Base-by-base conservation (phyloP, 2,113 vertebrate genomes). In the Antennarius striatus region DNA sequence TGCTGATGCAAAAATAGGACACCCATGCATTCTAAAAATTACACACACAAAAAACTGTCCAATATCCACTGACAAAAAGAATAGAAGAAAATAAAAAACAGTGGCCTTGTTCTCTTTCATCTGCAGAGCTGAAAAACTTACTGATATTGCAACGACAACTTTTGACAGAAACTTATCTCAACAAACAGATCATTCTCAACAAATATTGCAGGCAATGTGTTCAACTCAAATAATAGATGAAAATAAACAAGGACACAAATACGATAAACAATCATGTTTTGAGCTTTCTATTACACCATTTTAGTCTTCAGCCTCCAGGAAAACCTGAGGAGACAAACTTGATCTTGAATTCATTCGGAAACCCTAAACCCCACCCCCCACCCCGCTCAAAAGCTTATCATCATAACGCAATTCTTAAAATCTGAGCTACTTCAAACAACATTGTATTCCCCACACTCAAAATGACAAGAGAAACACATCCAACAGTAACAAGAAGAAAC, bases 401-500 rank as follows among this genome's bases (percentile, higher is more conserved):
- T 56, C 57, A 52, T 59, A 75, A 22, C 62, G 60, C 5, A 29
- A 68, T 30, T 56, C 61, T 29, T 71, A 64, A 62, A 32, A 75
- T 65, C 64, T 56, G 49, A 83, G 58, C 67, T 83, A 81, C 73
- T 73, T 78, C 62, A 72, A 81, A 71, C 50, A 77, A 71, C 72
- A 64, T 46, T 1, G 7, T 36, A 77, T 74, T 39, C 9, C 66
- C 68, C 63, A 74, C 80, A 73, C 63, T 79, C 39, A 82, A 71
- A 82, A 71, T 47, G 63, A 85, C 81, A 84, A 22, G 46, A 78
- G 55, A 83, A 84, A 81, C 68, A 86, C 82, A 71, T 71, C 78
- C 64, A 79, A 79, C 66, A 83, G 58, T 68, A 79, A 85, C 60
- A 70, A 81, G 75, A 81, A 79, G 62, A 88, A 79, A 84, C 67